Conservation (phyloP, 1,140 invertebrate genomes). For the Reticulitermes speratus region DNA sequence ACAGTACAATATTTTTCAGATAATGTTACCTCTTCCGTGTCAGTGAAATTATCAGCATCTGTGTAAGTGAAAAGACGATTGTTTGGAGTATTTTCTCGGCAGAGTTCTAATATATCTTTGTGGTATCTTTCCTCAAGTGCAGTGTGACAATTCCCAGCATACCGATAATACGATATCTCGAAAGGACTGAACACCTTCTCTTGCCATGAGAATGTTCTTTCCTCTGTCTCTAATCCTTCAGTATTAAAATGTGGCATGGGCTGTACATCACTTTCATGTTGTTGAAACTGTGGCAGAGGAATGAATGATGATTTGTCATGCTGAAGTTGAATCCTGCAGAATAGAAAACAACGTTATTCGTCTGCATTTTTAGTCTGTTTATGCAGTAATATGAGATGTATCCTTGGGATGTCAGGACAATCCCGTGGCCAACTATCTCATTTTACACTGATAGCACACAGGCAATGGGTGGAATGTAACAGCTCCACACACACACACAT, state of each 20-base stretch:
- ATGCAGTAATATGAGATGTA: slow-evolving; percentile 37
- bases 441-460: no score
- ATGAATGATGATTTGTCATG: slow-evolving; percentile 48
- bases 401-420: slow-evolving; percentile 33
- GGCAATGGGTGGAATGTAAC: no score
- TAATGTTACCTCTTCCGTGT: slow-evolving; percentile 22
- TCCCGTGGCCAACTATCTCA: background rate
- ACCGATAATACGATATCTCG: slow-evolving; percentile 46
- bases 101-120: slow-evolving; percentile 35
- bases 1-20: background rate
- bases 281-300: slow-evolving; percentile 40
- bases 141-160: slow-evolving; percentile 47
- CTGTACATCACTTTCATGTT: background rate
- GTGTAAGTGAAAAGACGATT: slow-evolving; percentile 46
- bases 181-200: slow-evolving; percentile 48
- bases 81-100: background rate
- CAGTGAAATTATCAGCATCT: slow-evolving; percentile 43
- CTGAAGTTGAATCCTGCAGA: slow-evolving; percentile 46
- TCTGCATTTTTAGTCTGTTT: no score
- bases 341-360: no score
- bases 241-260: slow-evolving; percentile 39
- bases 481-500: no score
- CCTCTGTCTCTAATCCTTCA: slow-evolving; percentile 46
- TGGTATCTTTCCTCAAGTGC: slow-evolving; percentile 46
- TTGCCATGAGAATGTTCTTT: slow-evolving; percentile 48